Evolutionary conservation across 2,113 vertebrate genomes (phyloP), one percentile per base, ranked within the genome.

Genomic region (Solea senegalensis): DNA sequence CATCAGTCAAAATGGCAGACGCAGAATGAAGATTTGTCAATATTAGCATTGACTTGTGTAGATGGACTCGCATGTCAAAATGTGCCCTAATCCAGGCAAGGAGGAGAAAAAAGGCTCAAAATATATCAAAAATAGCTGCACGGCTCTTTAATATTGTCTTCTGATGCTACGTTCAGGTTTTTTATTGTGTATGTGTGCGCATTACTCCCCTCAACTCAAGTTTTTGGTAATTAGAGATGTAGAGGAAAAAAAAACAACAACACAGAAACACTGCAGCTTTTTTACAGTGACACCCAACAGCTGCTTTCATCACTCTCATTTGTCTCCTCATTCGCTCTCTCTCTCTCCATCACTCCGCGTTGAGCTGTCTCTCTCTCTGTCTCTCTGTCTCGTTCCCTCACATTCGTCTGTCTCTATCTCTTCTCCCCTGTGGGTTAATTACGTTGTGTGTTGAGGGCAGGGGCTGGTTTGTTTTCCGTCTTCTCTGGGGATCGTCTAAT

Each of bases 391-490:
- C 53, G 41, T 28, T 39, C 69, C 53, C 40, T 65, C 62, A 57
- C 63, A 64, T 59, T 55, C 62, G 50, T 57, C 64, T 61, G 59
- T 43, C 61, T 45, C 78, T 16, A 8, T 81, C 70, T 63, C 26
- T 76, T 77, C 69, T 90, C 88, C 90, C 91, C 78, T 54, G 87
- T 92, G 90, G 82, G 77, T 87, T 92, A 81, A 92, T 92, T 92
- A 91, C 67, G 80, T 59, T 69, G 53, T 64, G 76, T 79, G 82
- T 56, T 27, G 51, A 82, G 86, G 82, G 68, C 64, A 86, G 76
- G 71, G 69, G 49, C 61, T 79, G 79, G 66, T 83, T 89, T 91
- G 88, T 87, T 90, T 80, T 72, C 80, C 56, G 50, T 48, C 16
- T 21, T 83, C 87, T 79, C 81, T 11, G 2, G 82, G 81, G 85